Base-by-base conservation (phyloP, 1,140 invertebrate species). In the Ladona fulva region DNA sequence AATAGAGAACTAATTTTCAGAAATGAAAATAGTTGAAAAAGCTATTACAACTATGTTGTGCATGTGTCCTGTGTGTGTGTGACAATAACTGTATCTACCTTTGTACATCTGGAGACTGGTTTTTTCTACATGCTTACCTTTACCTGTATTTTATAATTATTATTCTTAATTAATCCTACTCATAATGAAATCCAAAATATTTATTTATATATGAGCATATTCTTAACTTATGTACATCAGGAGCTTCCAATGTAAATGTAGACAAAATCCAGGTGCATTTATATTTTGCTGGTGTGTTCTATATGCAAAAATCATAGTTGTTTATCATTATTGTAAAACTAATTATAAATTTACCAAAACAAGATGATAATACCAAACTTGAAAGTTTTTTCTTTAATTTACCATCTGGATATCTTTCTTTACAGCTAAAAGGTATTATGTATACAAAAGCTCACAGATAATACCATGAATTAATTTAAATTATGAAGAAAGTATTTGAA, bases 271-370 rank as follows among this genome's bases (percentile, higher is more conserved):
- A 66, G 14, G 52, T 66, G 52, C 52, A 66, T 66, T 66, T 66
- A 66, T 66, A 66, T 66, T 66, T 66, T 66, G 52, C 52, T 66
- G 52, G 52, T 66, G n/a, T 66, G 52, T 66, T 66, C 52, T 16
- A 66, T 66, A 66, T 66, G 52, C 52, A 66, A 66, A 66, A 66
- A 22, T 66, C 14, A 66, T 66, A 66, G 52, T 66, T 66, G n/a
- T 66, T 66, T 66, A 66, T 66, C 16, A 66, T 66, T 16, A 66
- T 22, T 66, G 52, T 66, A 22, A 66, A 66, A 19, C 52, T 66
- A 22, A 66, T 66, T 16, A 22, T 66, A 22, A 66, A 66, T 66
- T 66, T 66, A 22, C 3, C 14, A 66, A 66, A 66, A 66, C 52
- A 66, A 66, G 14, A 22, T 1, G 5, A 66, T 19, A 66, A 66